Base-by-base conservation (phyloP, 2,888 invertebrate species). In the Eupithecia insigniata region DNA sequence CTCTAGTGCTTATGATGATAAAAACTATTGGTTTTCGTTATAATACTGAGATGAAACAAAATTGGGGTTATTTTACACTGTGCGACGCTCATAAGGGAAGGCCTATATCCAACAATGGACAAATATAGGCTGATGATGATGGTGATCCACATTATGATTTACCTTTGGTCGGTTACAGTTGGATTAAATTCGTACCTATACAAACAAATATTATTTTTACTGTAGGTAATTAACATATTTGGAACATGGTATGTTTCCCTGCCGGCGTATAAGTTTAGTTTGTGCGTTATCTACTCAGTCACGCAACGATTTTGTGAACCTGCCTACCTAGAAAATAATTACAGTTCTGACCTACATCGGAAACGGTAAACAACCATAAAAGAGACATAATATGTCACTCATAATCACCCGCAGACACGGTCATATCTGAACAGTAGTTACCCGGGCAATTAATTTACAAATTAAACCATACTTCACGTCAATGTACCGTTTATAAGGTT, bases 331-430 rank as follows among this genome's bases (percentile, higher is more conserved):
- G n/a, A 32, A 30, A 61, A 16, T 61, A 61, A 61, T 30, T 32
- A 32, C 32, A n/a, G 32, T 16, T 61, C 28, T 61, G 30, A 30
- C 39, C 34, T 34, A 64, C 46, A 64, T 46, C 58, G 34, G n/a
- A 26, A 51, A 69, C 66, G 60, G 64, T 64, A 43, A 71, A 67
- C 55, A 32, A 8, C 32, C 71, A 39, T 62, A 55, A 65, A 67
- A 62, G 46, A 71, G 55, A 32, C 62, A 58, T 58, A 58, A 67
- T n/a, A n/a, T n/a, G 46, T 67, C 28, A 68, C 55, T 34, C 62
- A 51, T 67, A 70, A 70, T 70, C 55, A 58, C 64, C 30, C 43
- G 58, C 70, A 43, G 65, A 70, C 62, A 28, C 65, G 64, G 36
- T 36, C 64, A 39, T 36, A 28, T 69, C 36, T 36, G 1, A 58